Conservation (phyloP, 2,888 invertebrate species). For the Gymnosoma rotundatum region DNA sequence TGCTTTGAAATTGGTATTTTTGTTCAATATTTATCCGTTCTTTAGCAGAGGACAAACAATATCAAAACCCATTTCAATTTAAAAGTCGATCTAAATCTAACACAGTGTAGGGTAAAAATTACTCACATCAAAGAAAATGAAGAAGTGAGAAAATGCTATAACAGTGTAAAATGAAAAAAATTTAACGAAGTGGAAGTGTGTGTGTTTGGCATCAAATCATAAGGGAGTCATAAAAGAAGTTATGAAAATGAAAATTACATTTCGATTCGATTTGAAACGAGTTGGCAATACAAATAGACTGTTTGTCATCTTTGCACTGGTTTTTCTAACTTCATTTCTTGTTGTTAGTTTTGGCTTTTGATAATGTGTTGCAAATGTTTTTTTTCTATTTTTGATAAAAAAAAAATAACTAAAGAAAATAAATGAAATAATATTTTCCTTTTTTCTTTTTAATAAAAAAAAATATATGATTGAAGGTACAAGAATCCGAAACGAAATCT, state of each 20-base stretch:
- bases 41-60: no score
- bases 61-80: no score
- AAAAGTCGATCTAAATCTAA: no score
- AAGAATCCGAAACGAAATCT: not conserved
- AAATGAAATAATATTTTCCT: constrained; percentile 20
- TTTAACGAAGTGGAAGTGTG: not conserved
- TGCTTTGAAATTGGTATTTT: no score
- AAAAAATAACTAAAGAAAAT: constrained; percentile 24
- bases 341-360: constrained; percentile 28
- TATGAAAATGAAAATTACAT: constrained; percentile 54
- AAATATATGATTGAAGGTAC: not conserved
- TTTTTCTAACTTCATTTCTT: not conserved
- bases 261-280: constrained; percentile 51
- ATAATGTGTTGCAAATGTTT: constrained; percentile 39
- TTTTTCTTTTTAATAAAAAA: not conserved
- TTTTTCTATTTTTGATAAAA: not conserved
- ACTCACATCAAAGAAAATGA: not conserved
- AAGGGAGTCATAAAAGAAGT: constrained; percentile 57
- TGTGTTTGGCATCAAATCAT: constrained; percentile 33
- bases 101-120: no score
- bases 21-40: no score
- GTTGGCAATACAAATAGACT: constrained; percentile 52
- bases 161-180: not conserved
- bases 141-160: not conserved
- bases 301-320: constrained; percentile 14